These are phyloP conservation scores for Cochlearius cochlearius DNA, from an alignment of 2,113 vertebrate species.

Conservation along the genomic window DNA sequence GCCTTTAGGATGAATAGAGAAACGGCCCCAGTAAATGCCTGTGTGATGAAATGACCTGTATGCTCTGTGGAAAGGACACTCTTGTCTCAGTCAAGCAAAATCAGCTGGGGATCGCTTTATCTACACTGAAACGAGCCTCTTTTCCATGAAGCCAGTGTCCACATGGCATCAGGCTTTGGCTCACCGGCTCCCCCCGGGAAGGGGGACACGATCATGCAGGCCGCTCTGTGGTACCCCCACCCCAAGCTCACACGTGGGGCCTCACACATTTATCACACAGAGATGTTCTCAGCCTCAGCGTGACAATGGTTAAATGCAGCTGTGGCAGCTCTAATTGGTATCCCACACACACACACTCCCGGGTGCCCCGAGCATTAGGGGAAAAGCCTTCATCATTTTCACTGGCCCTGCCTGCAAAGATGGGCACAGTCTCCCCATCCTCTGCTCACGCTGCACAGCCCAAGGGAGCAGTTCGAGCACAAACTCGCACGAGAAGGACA, in stretches of 20 bases:
- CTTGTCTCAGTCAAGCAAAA: neutral
- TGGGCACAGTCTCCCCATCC: neutral
- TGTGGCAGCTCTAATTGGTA: neutral
- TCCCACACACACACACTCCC: too few species aligned
- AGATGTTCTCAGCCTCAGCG: neutral
- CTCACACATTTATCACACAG: neutral
- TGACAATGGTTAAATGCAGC: neutral
- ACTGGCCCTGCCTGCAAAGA: neutral
- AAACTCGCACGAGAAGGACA: rapidly evolving
- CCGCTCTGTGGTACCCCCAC: neutral
- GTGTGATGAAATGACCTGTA: rapidly evolving
- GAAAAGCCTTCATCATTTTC: neutral
- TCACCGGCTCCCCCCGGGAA: neutral
- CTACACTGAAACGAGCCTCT: neutral
- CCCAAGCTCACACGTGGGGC: neutral
- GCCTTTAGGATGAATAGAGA: neutral
- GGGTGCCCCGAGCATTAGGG: neutral
- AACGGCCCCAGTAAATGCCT: neutral
- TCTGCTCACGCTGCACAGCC: neutral
- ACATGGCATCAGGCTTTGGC: neutral
- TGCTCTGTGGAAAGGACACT: neutral
- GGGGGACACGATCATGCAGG: neutral
- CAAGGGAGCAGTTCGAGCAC: neutral
- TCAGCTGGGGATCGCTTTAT: neutral
- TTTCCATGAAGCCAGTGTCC: neutral